Percentiles rank a stretch among this genome's conserved stretches.
phyloP scores from a whole-genome alignment of 2,113 vertebrate genomes.

The Litocranius walleri region DNA sequence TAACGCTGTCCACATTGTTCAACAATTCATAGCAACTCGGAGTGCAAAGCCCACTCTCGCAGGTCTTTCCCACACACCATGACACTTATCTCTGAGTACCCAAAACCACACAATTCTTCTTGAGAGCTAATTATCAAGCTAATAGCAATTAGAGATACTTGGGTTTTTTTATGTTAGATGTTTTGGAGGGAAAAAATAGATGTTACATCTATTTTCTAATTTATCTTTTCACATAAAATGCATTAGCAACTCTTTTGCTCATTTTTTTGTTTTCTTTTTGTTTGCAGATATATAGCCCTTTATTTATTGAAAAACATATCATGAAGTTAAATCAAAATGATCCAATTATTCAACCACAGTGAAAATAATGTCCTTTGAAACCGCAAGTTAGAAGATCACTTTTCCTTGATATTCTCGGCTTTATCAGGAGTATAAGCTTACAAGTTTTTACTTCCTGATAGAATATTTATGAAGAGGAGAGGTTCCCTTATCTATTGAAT shows the following conservation, averaged over 20 bases:
- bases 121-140: background rate
- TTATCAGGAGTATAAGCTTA: conserved; percentile 60
- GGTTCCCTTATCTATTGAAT: conserved; percentile 76
- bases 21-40: background rate
- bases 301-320: conserved; percentile 10
- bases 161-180: background rate
- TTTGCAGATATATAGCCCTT: background rate
- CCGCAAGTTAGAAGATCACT: conserved; percentile 37
- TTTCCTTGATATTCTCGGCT: conserved; percentile 37
- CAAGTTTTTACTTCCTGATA: conserved; percentile 72
- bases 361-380: conserved; percentile 47
- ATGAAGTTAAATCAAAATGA: background rate
- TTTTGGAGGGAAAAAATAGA: background rate
- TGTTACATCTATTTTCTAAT: background rate
- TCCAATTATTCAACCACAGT: background rate
- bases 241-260: background rate
- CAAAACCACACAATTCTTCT: background rate
- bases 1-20: background rate
- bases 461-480: conserved; percentile 78
- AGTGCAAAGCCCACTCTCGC: background rate
- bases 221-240: background rate
- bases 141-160: background rate
- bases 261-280: background rate
- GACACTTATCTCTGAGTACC: background rate
- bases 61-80: background rate